These are phyloP conservation scores for Antechinus stuartii DNA, from an alignment of 2,113 vertebrate species.

Conservation along the genomic window DNA sequence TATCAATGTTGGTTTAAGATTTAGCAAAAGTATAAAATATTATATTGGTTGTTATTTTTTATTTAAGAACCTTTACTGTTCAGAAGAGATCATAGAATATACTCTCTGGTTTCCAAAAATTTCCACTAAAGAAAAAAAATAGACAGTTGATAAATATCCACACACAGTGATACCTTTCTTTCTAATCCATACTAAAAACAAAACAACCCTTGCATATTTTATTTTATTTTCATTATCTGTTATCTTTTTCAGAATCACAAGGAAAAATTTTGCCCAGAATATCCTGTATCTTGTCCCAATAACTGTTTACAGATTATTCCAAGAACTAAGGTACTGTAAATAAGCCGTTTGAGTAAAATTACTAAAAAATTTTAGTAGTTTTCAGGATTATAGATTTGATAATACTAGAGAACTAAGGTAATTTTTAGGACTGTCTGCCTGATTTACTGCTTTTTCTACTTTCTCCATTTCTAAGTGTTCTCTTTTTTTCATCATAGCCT, in stretches of 20 bases:
- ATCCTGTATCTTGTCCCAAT: constrained; percentile 87
- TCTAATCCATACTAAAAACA: background rate
- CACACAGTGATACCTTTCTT: background rate
- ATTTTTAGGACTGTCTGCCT: background rate
- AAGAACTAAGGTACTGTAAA: constrained; percentile 85
- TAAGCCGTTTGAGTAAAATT: background rate
- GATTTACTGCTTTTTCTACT: background rate
- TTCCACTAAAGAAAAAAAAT: background rate
- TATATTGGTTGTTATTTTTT: background rate
- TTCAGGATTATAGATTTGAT: background rate
- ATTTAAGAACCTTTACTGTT: background rate
- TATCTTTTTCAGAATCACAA: constrained; percentile 86
- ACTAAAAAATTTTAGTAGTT: background rate
- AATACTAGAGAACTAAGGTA: background rate
- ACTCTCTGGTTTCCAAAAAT: background rate
- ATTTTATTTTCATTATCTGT: constrained; percentile 22
- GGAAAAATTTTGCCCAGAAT: constrained; percentile 86
- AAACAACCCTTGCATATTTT: background rate
- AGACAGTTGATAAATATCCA: background rate
- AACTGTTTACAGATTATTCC: constrained; percentile 86
- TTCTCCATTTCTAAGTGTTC: background rate
- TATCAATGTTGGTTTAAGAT: background rate
- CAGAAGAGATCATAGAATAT: background rate
- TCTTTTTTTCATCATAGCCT: background rate
- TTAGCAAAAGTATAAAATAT: background rate